Base-by-base conservation (phyloP, 2,797 vertebrate species). In the Pangasius mekongensis region DNA sequence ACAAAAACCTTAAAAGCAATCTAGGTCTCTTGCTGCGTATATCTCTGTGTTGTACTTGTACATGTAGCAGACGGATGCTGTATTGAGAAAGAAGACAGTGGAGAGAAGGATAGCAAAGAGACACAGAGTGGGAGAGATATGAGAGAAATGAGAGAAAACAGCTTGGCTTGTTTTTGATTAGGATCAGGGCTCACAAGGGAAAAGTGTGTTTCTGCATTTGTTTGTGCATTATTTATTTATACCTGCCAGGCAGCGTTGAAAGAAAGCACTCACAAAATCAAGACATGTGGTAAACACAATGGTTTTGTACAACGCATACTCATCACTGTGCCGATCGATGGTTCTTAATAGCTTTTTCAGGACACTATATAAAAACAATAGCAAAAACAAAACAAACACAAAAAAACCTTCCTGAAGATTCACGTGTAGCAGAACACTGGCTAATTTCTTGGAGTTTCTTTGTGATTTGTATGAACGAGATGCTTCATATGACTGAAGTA, bases 161-260 rank as follows among this genome's bases (percentile, higher is more conserved):
- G 36, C 58, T 78, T 18, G 47, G 64, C 67, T 81, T 76, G 24
- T 80, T 90, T 82, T 83, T 88, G 76, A 83, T 67, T 90, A 62
- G 27, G 13, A 47, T 89, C 58, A 83, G 60, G 33, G 36, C 36
- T 66, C 58, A 49, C 27, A 5, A 62, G 43, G 43, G 74, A 76
- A 64, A 52, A 67, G 22, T 27, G 33, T 77, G 36, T 80, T 86
- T 88, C 33, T 84, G 22, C 14, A 71, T 43, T 49, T 80, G 47
- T 78, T 60, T 71, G 24, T 71, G 56, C 36, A 64, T 64, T 58
- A 58, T 54, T 54, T 80, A 76, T 85, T 66, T 87, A 76, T 77
- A 76, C 83, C 56, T 83, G 77, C 71, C 87, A 86, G 82, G 67
- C 62, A 56, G 18, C 33, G 8, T 52, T 58, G 62, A 39, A 33